Evolutionary conservation across 2,113 vertebrate genomes (phyloP), one percentile per base, ranked within the genome.

Genomic region (Lota lota): DNA sequence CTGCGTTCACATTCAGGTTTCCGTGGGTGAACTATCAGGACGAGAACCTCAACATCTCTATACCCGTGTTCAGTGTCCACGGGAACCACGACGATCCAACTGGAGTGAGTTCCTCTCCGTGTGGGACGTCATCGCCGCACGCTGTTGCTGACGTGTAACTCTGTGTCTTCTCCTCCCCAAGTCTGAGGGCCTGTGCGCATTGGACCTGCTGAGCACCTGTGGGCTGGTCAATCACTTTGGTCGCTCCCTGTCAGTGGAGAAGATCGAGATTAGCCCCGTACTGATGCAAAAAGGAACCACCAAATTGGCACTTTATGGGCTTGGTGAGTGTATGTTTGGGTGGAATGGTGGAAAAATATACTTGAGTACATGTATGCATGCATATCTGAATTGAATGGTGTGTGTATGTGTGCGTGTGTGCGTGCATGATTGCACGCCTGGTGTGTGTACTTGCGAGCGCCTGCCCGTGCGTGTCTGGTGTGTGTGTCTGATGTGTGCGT

Each of bases 1-100:
- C 36, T 74, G 28, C 69, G 78, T 72, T 66, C 76, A 47, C 40
- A 0, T 79, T 69, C 69, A 99, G 97, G 85, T 99, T 99, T 87
- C 95, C 97, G 0, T 98, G 96, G 97, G 97, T 98, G 58, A 99
- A 99, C 86, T 99, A 98, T 66, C 94, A 97, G 81, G 97, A 99
- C 83, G 83, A 84, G 85, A 99, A 99, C 83, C 88, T 99, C 67
- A 99, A 99, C 88, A 93, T 99, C 87, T 97, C 95, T 28, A 93
- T 98, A 79, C 97, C 97, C 0, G 85, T 96, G 64, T 99, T 99
- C 80, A 99, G 97, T 85, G 93, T 99, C 82, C 97, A 99, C 77
- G 97, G 97, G 70, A 99, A 99, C 92, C 97, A 99, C 22, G 97
- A 99, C 73, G 97, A 99, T 86, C 97, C 97, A 22, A 98, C 97